Evolutionary conservation across 2,888 invertebrate genomes (phyloP).

Genomic region (Pammene fasciana): DNA sequence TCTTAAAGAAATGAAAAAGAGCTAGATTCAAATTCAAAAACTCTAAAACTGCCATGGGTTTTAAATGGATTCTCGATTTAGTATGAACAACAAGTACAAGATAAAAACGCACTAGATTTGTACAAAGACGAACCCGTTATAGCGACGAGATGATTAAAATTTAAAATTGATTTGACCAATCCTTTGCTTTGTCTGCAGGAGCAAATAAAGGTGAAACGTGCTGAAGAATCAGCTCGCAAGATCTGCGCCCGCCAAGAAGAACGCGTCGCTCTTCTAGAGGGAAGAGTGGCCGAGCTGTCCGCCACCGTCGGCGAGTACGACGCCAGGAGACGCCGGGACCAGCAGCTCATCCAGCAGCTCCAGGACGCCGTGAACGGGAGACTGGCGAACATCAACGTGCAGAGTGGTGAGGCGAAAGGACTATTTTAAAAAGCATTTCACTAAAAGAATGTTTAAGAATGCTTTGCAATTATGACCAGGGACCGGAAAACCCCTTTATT

Average conservation of each 20-base stretch:
- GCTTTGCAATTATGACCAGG: no score
- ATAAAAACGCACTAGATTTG: no score
- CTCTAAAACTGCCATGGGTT: no score
- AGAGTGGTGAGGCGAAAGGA: not conserved
- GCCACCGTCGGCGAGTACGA: slow-evolving; percentile 91
- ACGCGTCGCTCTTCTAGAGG: slow-evolving; percentile 89
- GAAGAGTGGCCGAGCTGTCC: slow-evolving; percentile 90
- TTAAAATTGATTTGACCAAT: not conserved
- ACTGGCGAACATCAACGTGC: slow-evolving; percentile 56
- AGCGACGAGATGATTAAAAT: no score
- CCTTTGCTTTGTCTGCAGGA: slow-evolving; percentile 72
- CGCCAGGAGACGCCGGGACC: slow-evolving; percentile 87
- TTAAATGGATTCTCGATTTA: no score
- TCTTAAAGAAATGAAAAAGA: no score
- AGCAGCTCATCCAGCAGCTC: slow-evolving; percentile 87
- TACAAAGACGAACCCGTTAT: no score
- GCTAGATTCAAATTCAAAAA: no score
- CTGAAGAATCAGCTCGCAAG: slow-evolving; percentile 87
- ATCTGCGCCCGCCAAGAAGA: slow-evolving; percentile 89
- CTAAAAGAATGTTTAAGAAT: no score
- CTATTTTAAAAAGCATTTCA: no score
- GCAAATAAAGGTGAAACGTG: slow-evolving; percentile 87
- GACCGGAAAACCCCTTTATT: no score
- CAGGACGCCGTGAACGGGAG: slow-evolving; percentile 76
- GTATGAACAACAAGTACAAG: no score